Evolutionary conservation across 2,888 invertebrate species (phyloP).

Genomic region (Pegoplata infirma): DNA sequence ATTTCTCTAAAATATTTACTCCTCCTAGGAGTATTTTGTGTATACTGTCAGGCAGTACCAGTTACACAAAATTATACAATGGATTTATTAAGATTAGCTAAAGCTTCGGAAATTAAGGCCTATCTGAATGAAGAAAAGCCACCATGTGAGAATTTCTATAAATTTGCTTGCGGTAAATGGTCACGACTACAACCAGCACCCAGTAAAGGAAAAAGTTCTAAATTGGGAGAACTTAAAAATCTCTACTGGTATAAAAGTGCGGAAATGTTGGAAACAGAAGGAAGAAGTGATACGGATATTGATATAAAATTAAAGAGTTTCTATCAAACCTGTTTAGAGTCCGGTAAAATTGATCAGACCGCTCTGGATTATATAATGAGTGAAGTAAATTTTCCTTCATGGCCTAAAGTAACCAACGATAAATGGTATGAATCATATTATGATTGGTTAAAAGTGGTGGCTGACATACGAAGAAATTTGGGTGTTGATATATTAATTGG

Average conservation of each 20-base stretch:
- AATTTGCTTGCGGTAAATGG: slow-evolving; percentile 76
- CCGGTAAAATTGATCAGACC: slow-evolving; percentile 63
- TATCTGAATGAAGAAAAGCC: slow-evolving; percentile 68
- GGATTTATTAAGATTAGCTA: slow-evolving; percentile 71
- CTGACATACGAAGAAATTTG: slow-evolving; percentile 69
- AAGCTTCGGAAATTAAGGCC: slow-evolving; percentile 72
- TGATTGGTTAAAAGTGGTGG: slow-evolving; percentile 73
- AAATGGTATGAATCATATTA: slow-evolving; percentile 73
- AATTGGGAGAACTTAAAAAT: slow-evolving; percentile 71
- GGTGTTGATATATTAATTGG: slow-evolving; percentile 75
- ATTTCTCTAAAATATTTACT: slow-evolving; percentile 13
- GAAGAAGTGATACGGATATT: slow-evolving; percentile 66
- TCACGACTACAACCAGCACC: slow-evolving; percentile 69
- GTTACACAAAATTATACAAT: slow-evolving; percentile 69
- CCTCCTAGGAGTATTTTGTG: slow-evolving; percentile 22
- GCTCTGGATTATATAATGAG: slow-evolving; percentile 67
- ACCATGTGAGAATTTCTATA: slow-evolving; percentile 73
- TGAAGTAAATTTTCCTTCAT: slow-evolving; percentile 72
- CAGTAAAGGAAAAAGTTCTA: slow-evolving; percentile 66
- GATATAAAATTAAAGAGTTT: slow-evolving; percentile 72
- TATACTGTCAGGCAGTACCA: slow-evolving; percentile 44
- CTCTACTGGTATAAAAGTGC: slow-evolving; percentile 72
- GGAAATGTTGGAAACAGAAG: slow-evolving; percentile 67
- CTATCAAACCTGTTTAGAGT: slow-evolving; percentile 69
- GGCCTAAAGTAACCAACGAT: slow-evolving; percentile 70